Evolutionary conservation across 2,888 invertebrate species (phyloP), one percentile per base, ranked within the genome.

Genomic region (Synanthedon vespiformis): DNA sequence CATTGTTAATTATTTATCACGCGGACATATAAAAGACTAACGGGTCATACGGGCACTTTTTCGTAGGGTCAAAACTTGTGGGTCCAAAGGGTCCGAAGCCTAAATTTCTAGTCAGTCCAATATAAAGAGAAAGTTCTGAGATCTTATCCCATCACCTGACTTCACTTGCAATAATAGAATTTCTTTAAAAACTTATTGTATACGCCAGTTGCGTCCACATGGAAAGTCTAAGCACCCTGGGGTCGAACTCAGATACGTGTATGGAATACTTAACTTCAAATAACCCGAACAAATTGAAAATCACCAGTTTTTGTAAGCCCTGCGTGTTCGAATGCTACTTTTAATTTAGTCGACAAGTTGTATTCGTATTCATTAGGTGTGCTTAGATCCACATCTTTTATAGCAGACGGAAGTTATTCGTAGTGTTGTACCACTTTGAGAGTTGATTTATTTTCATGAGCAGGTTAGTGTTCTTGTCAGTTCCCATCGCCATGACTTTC

Each of bases 341-440:
- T 67, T 61, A 58, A 67, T 64, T 64, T 58, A 53, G 52, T 63
- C 55, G 64, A 60, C 54, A 67, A 58, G 58, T 54, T 59, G n/a
- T 41, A 67, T 71, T 72, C 63, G 72, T 82, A 82, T 82, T 74
- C 82, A 72, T 58, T 61, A 59, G 60, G 65, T 61, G 58, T 59
- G 58, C 53, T 50, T 54, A 60, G 65, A 65, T 70, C 68, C 67
- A 70, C 68, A 70, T 74, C 70, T 34, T 34, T 34, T 72, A 72
- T 64, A 67, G 65, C 63, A 72, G 68, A 69, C 79, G 80, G 80
- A 81, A 80, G 76, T 68, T 44, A 13, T 44, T 44, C 14, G 44
- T 14, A 44, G 44, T 44, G 44, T 44, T 14, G 44, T n/a, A n/a
- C 44, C 14, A 44, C 44, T 44, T 13, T 4, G 44, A 44, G 44